Base-by-base conservation (phyloP, 2,113 vertebrate species). In the Poeciliopsis prolifica region DNA sequence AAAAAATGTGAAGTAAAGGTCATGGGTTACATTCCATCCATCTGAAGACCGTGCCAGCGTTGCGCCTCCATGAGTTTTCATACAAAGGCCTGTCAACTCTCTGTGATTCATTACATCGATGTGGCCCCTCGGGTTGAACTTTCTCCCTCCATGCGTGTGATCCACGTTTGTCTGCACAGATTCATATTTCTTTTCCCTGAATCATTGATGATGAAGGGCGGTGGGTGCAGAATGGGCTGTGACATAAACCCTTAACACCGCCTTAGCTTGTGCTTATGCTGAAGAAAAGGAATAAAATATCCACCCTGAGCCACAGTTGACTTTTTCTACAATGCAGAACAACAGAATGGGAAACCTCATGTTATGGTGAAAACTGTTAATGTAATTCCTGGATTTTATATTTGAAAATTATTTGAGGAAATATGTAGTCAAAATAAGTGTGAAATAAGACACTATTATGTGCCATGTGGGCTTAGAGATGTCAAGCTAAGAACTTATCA, bases 11-110 rank as follows among this genome's bases (percentile, higher is more conserved):
- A 70, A 60, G 40, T 14, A 60, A 28, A 70, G 74, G 35, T 63
- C 65, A 87, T 83, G 88, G 87, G 89, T 40, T 48, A 69, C 68
- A 48, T 61, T 63, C 37, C 71, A 28, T 71, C 28, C 68, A 74
- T 83, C 64, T 70, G 75, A 74, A n/a, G 77, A 65, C 63, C 79
- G 65, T 74, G 74, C 75, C 73, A 68, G 80, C 65, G 70, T 40
- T 84, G 70, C 13, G 81, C 83, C 79, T 75, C 75, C 74, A n/a
- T 86, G 88, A 72, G 73, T 83, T 81, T 80, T 76, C 76, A 86
- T 86, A 90, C 83, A 54, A 76, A 68, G 44, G 74, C 71, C 75
- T 89, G 84, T 91, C 85, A 83, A 28, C 74, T 26, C 31, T 24
- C 26, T 0, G 11, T 65, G 79, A 91, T 88, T 86, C 82, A 88